Evolutionary conservation across 2,797 vertebrate species (phyloP).

Genomic region (Eupleurogrammus muticus): DNA sequence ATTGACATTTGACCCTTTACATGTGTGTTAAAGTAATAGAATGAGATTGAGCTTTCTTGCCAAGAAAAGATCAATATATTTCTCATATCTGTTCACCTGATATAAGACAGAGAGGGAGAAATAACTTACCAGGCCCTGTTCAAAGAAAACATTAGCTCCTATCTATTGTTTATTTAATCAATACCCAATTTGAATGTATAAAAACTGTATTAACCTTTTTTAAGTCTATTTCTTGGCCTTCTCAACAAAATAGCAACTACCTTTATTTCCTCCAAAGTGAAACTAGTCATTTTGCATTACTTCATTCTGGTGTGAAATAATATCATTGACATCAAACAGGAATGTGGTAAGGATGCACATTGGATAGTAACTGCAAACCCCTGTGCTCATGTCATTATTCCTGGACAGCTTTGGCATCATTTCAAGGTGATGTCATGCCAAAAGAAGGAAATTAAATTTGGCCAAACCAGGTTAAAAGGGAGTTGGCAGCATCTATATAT

Average conservation of each 20-base stretch:
- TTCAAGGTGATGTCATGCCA: background rate
- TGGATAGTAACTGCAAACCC: background rate
- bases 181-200: too few relatives aligned
- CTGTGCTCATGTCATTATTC: background rate
- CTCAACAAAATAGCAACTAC: background rate
- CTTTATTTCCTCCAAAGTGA: background rate
- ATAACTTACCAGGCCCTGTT: background rate
- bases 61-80: background rate
- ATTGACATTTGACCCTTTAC: background rate
- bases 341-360: background rate
- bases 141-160: background rate
- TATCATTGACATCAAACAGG: background rate
- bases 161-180: background rate
- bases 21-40: background rate
- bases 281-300: background rate
- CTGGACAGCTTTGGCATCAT: background rate
- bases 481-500: background rate
- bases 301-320: background rate
- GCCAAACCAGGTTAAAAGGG: background rate
- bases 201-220: background rate
- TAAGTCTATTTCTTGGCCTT: too few relatives aligned
- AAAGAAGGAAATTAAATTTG: background rate
- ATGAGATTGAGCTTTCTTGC: background rate
- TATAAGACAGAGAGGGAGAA: background rate
- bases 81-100: background rate